These are phyloP conservation scores for Selene dorsalis DNA, from an alignment of 2,797 vertebrate genomes.

Conservation along the genomic window DNA sequence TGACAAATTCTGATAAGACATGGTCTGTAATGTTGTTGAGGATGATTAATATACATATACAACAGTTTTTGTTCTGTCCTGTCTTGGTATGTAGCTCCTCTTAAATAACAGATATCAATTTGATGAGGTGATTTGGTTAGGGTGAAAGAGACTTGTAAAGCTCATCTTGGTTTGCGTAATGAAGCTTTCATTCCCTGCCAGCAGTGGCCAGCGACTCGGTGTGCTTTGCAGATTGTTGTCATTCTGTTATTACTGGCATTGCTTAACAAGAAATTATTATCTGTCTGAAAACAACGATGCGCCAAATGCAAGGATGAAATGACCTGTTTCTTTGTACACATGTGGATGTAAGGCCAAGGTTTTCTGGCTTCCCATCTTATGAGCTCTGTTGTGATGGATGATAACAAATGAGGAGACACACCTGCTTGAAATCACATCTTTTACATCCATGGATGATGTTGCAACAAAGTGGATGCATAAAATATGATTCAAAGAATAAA, in stretches of 20 bases:
- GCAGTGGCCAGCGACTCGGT: conserved; percentile 16
- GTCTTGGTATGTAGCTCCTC: background rate
- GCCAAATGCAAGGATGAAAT: conserved; percentile 23
- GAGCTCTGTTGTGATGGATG: background rate
- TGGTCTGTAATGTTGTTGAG: background rate
- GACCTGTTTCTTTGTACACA: background rate
- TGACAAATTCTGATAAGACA: background rate
- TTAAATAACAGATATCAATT: conserved; percentile 20
- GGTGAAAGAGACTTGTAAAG: conserved; percentile 10
- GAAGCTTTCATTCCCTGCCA: conserved; percentile 47
- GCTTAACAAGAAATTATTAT: conserved; percentile 37
- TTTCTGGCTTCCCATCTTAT: background rate
- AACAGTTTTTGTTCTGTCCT: background rate
- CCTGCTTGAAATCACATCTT: conserved; percentile 18
- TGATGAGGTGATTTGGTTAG: conserved; percentile 22
- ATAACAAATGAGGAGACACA: conserved; percentile 16
- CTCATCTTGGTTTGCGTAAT: conserved; percentile 26
- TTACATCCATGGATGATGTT: background rate
- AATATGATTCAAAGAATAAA: background rate
- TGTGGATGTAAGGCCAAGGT: background rate
- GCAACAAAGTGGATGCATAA: conserved; percentile 1
- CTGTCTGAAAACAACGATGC: conserved; percentile 18
- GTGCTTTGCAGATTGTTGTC: conserved; percentile 40
- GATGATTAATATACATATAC: background rate
- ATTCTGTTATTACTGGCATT: conserved; percentile 15